Base-by-base conservation (phyloP, 2,888 invertebrate genomes). In the Steinernema hermaphroditum region DNA sequence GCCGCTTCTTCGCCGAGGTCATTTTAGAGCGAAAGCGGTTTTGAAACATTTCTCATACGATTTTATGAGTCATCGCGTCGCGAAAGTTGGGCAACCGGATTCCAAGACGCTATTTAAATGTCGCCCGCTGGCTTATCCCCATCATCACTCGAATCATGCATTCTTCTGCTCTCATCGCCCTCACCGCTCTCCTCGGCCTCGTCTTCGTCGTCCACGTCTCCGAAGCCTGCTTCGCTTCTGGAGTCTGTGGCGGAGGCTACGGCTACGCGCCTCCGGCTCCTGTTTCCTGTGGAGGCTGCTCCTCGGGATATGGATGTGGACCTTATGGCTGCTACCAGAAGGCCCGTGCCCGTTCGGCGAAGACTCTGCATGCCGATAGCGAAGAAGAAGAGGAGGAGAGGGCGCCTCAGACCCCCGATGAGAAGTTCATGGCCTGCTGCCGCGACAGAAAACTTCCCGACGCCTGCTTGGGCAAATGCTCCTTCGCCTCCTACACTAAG, bases 391-490 rank as follows among this genome's bases (percentile, higher is more conserved):
- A 46, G 32, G 78, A 73, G 69, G 78, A 57, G 16, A 41, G 22
- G 57, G 49, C 24, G 2, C 73, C 72, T 6, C 50, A 74, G 62
- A 80, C 79, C 2, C 85, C 85, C 19, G 85, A 85, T 68, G 82
- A 83, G 76, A 83, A 85, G 70, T 85, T 85, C 78, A 78, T 79
- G 79, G 79, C 81, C 27, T 85, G 85, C 74, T 85, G 85, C 70
- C 75, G 81, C 34, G 85, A 85, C n/a, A 75, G 84, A 2, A 80
- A 83, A 62, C 77, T 85, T 27, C 85, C 85, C 46, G 85, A 85
- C 70, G 75, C 80, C n/a, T 85, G 85, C 70, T 75, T 85, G 2
- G 73, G 70, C 74, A 85, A 85, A 70, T 85, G 85, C 78, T 76
- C 76, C 9, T 85, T 81, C 80, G 73, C 77, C 2, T 78, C 82